Conservation (phyloP, 2,888 invertebrate genomes). For the Sylvicola fuscatus region DNA sequence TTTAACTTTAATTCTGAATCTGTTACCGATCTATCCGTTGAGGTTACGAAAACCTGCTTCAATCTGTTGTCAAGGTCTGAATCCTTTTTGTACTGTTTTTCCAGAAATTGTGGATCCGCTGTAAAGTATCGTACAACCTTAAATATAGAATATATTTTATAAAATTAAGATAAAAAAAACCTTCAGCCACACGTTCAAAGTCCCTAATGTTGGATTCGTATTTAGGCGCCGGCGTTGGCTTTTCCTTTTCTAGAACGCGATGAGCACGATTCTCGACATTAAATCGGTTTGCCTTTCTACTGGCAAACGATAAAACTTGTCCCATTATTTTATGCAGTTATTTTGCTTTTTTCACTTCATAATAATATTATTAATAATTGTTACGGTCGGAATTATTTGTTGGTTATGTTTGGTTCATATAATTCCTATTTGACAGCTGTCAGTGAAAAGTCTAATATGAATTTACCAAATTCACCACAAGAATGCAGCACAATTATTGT, state of each 20-base stretch:
- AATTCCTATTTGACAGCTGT: no score
- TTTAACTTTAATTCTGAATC: slow-evolving; percentile 8
- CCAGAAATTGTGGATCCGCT: slow-evolving; percentile 37
- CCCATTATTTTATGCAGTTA: slow-evolving; percentile 41
- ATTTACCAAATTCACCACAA: no score
- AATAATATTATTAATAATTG: no score
- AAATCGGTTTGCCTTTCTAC: slow-evolving; percentile 39
- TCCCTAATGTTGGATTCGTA: slow-evolving; percentile 38
- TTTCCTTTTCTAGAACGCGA: slow-evolving; percentile 40
- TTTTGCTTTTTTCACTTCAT: no score
- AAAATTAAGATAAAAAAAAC: slow-evolving; percentile 17
- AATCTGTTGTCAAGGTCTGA: slow-evolving; percentile 36
- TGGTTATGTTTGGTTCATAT: no score
- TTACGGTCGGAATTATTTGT: no score
- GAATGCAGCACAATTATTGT: no score
- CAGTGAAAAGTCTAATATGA: no score
- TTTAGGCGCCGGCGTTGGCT: slow-evolving; percentile 43
- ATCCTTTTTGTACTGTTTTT: slow-evolving; percentile 42
- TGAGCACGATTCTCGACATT: slow-evolving; percentile 61
- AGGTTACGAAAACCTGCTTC: slow-evolving; percentile 53
- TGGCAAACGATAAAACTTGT: slow-evolving; percentile 35
- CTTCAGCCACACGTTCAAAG: slow-evolving; percentile 38
- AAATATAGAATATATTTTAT: slow-evolving; percentile 4
- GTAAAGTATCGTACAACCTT: slow-evolving; percentile 15
- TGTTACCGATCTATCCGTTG: slow-evolving; percentile 34